A percentile compares a stretch with the other conserved stretches of the same genome.
These are phyloP conservation scores for Pycnomerus fuliginosus DNA, from an alignment of 2,888 invertebrate genomes.

Conservation along the genomic window DNA sequence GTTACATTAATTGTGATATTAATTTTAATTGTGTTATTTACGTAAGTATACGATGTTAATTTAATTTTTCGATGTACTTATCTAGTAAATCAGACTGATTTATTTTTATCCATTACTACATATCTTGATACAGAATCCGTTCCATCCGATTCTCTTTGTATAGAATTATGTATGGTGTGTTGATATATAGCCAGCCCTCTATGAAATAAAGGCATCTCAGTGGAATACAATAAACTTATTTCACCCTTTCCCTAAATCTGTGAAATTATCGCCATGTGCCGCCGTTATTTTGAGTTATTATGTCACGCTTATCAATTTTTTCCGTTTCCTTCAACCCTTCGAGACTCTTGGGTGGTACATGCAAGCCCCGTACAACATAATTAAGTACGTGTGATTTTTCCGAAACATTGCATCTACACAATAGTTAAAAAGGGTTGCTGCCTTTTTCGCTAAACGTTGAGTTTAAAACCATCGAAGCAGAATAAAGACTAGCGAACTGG, in stretches of 20 bases:
- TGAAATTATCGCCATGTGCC: constrained; percentile 43
- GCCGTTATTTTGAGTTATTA: constrained; percentile 36
- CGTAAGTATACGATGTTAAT: constrained; percentile 15
- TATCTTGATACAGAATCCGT: constrained; percentile 29
- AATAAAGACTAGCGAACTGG: constrained; percentile 39
- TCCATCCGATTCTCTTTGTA: constrained; percentile 28
- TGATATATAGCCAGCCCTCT: constrained; percentile 36
- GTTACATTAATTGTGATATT: constrained; percentile 37
- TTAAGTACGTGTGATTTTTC: constrained; percentile 53
- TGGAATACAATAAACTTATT: constrained; percentile 36
- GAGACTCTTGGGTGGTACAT: constrained; percentile 16
- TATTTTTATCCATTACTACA: constrained; percentile 13
- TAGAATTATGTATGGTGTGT: constrained; percentile 34
- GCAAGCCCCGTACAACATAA: constrained; percentile 38
- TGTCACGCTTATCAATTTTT: constrained; percentile 24
- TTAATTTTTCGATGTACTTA: background rate
- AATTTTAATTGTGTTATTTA: constrained; percentile 19
- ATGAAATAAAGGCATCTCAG: constrained; percentile 38
- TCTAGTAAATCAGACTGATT: background rate
- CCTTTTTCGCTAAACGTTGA: constrained; percentile 43
- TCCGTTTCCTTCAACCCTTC: constrained; percentile 3
- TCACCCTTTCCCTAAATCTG: constrained; percentile 42
- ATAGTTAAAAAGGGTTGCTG: constrained; percentile 49
- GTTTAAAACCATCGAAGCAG: constrained; percentile 40
- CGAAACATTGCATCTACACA: constrained; percentile 49